phyloP scores from a whole-genome alignment of 2,113 vertebrate species.

The Pseudorasbora parva region DNA sequence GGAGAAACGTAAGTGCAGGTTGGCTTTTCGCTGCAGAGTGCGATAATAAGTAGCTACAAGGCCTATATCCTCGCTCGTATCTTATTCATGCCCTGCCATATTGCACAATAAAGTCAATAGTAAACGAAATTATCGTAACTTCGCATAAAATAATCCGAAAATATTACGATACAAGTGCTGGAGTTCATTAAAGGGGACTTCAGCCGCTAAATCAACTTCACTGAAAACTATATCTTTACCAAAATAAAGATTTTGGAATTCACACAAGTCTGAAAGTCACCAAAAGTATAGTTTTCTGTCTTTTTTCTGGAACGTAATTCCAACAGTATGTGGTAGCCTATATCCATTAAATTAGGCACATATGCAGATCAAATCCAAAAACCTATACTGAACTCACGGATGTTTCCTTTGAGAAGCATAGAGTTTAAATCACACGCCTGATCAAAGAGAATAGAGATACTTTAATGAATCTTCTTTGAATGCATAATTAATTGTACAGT shows the following conservation, averaged over 20 bases:
- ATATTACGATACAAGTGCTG: not conserved
- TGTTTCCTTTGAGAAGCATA: constrained; percentile 55
- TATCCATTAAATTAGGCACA: constrained; percentile 30
- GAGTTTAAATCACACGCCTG: constrained; percentile 66
- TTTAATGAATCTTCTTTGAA: constrained; percentile 80
- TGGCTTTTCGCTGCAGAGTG: not conserved
- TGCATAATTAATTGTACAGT: constrained; percentile 77
- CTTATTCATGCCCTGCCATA: not conserved
- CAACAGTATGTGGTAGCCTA: not conserved
- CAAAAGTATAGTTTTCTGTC: not conserved
- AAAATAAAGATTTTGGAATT: not conserved
- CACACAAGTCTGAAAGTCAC: not conserved
- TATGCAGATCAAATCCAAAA: constrained; percentile 25
- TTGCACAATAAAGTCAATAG: not conserved
- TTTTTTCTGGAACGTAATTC: not conserved
- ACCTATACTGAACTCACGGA: constrained; percentile 28
- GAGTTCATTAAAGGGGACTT: constrained; percentile 11
- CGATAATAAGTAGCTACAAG: not conserved
- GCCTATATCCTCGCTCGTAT: not conserved
- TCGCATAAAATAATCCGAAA: not conserved
- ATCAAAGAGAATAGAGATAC: constrained; percentile 80
- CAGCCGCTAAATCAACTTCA: not conserved
- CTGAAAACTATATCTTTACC: not conserved
- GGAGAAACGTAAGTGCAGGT: not conserved
- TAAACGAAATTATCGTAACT: not conserved